Percentiles rank a stretch among this genome's conserved stretches.
These are phyloP conservation scores for Cichlasoma orientale DNA, from an alignment of 2,797 vertebrate genomes.

Conservation along the genomic window DNA sequence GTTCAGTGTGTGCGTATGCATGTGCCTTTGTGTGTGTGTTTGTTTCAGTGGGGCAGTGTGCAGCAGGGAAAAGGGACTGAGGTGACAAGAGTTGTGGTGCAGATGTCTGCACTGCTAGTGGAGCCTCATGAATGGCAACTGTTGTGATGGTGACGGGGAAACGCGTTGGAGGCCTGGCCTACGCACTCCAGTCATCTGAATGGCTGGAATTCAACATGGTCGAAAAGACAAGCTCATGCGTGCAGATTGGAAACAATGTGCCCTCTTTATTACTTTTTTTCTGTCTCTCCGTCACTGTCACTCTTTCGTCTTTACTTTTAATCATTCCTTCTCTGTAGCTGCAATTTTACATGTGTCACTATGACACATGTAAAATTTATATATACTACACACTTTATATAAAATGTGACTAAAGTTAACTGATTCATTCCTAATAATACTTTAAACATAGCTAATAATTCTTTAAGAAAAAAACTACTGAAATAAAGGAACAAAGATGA, in stretches of 20 bases:
- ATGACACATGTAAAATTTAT: background rate
- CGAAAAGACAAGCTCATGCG: slow-evolving; percentile 83
- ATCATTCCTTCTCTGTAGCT: slow-evolving; percentile 31
- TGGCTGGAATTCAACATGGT: slow-evolving; percentile 89
- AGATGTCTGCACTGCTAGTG: slow-evolving; percentile 82
- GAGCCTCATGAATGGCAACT: slow-evolving; percentile 90
- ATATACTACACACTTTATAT: background rate
- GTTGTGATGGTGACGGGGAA: slow-evolving; percentile 88
- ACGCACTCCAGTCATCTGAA: slow-evolving; percentile 88
- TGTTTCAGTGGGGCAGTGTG: slow-evolving; percentile 46
- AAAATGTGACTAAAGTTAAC: background rate
- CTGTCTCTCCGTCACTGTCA: slow-evolving; percentile 30
- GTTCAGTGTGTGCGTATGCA: slow-evolving; percentile 35
- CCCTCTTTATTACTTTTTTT: slow-evolving; percentile 78
- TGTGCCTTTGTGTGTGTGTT: slow-evolving; percentile 47
- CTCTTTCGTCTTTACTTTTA: slow-evolving; percentile 45
- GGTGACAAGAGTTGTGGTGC: slow-evolving; percentile 81
- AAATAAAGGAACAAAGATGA: slow-evolving; percentile 54
- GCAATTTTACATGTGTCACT: slow-evolving; percentile 47
- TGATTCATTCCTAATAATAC: slow-evolving; percentile 10
- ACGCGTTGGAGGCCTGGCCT: slow-evolving; percentile 90
- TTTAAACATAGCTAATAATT: slow-evolving; percentile 20
- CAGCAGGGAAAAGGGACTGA: slow-evolving; percentile 27
- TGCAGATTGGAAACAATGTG: slow-evolving; percentile 87
- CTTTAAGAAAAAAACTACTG: background rate